A percentile compares a stretch with the other conserved stretches of the same genome.
These are phyloP conservation scores for Achroia grisella DNA, from an alignment of 1,140 invertebrate species.

Conservation along the genomic window DNA sequence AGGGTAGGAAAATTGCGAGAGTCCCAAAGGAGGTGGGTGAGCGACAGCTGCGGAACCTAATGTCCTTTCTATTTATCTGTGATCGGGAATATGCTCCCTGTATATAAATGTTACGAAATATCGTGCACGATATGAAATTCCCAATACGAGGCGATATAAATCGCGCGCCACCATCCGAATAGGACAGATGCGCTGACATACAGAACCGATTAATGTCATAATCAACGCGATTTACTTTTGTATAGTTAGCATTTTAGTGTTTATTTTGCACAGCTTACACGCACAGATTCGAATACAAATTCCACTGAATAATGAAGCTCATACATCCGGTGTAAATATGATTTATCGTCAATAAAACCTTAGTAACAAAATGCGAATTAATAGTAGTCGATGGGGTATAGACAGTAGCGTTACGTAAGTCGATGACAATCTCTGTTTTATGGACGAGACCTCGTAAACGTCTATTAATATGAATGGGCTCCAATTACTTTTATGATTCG, in stretches of 20 bases:
- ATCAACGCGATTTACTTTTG: constrained; percentile 7
- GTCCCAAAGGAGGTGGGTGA: constrained; percentile 52
- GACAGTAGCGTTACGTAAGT: constrained; percentile 43
- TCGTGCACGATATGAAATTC: constrained; percentile 28
- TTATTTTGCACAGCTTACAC: constrained; percentile 8
- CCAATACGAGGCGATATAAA: constrained; percentile 3
- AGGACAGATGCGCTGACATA: constrained; percentile 16
- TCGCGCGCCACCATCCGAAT: not conserved
- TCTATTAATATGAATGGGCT: constrained; percentile 73
- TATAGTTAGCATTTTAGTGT: not conserved
- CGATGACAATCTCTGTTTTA: constrained; percentile 71
- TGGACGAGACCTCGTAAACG: constrained; percentile 64
- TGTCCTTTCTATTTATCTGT: constrained; percentile 65
- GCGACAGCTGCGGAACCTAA: constrained; percentile 64
- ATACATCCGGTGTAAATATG: constrained; percentile 22
- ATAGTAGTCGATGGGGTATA: constrained; percentile 43
- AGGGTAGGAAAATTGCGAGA: constrained; percentile 67
- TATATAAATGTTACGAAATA: constrained; percentile 44
- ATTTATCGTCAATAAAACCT: constrained; percentile 46
- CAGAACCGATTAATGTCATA: constrained; percentile 16
- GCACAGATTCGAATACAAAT: constrained; percentile 7
- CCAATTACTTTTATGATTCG: constrained; percentile 72
- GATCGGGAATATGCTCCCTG: constrained; percentile 37
- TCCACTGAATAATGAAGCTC: constrained; percentile 10
- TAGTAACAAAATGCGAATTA: constrained; percentile 53